phyloP scores from a whole-genome alignment of 2,797 vertebrate species.

The Crenuchus spilurus region DNA sequence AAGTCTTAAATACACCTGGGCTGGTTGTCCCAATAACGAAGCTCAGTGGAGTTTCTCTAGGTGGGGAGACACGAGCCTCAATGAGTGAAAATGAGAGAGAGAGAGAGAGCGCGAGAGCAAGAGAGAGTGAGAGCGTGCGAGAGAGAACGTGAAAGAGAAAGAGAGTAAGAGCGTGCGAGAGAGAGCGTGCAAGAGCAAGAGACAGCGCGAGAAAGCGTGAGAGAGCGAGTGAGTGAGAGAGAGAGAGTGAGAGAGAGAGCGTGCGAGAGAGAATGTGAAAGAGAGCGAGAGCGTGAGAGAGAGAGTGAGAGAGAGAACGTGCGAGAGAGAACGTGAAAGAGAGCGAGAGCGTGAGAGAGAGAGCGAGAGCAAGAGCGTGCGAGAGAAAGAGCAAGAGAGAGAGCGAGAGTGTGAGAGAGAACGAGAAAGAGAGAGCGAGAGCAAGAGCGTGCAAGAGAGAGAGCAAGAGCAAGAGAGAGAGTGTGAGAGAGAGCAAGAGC shows the following conservation, averaged over 20 bases:
- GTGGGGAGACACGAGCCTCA: slow-evolving; percentile 33
- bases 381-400: no score
- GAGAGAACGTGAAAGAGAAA: slow-evolving; percentile 56
- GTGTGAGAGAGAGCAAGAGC: no score
- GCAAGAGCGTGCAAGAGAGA: no score
- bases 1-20: slow-evolving; percentile 60
- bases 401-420: slow-evolving; percentile 55
- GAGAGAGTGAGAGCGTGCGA: no score
- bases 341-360: slow-evolving; percentile 58
- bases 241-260: slow-evolving; percentile 55
- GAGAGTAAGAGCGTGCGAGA: no score
- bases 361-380: no score
- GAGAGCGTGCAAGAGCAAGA: slow-evolving; percentile 50
- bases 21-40: slow-evolving; percentile 38
- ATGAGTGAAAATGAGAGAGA: slow-evolving; percentile 48
- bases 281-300: no score
- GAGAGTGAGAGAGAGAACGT: slow-evolving; percentile 55
- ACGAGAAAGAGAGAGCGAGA: slow-evolving; percentile 54
- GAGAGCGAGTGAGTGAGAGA: slow-evolving; percentile 56
- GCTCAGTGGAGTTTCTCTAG: slow-evolving; percentile 23
- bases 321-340: slow-evolving; percentile 56
- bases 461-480: no score
- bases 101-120: slow-evolving; percentile 49
- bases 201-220: no score
- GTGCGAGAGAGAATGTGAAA: slow-evolving; percentile 54